Base-by-base conservation (phyloP, 2,888 invertebrate genomes). In the Crossocerus cetratus region DNA sequence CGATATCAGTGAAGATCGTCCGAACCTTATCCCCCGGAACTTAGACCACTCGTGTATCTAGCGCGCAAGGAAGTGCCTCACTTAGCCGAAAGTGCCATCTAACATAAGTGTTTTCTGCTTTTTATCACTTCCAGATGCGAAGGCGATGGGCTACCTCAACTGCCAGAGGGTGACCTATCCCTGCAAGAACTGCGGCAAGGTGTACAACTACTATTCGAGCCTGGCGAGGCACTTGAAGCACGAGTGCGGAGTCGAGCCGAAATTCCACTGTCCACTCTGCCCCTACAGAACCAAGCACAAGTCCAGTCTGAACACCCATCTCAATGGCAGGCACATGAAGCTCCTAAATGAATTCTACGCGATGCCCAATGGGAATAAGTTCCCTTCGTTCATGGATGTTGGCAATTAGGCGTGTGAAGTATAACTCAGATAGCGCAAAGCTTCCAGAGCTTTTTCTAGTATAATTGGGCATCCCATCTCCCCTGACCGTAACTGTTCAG, bases 181-280 rank as follows among this genome's bases (percentile, higher is more conserved):
- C 43, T 89, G 89, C 86, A 84, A 83, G 73, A 91, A 91, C 77
- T 92, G 92, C 77, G 92, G 92, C 73, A 92, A 92, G 78, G 88
- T 89, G 72, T 91, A 91, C 87, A 88, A 87, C 83, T 90, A 90
- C 81, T 86, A 89, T 69, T 89, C 90, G 69, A 90, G 90, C 71
- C 76, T 91, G 84, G 88, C 88, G 44, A 86, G 91, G 59, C 91
- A 91, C 69, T 76, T 90, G 76, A 90, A 90, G 77, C 91, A 91
- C 83, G 92, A 92, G 76, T 92, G 92, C 78, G 92, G 92, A 16
- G 91, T 92, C 70, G 91, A 91, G 67, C 91, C 92, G 11, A 90
- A 89, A 71, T 91, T 91, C 80, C 87, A 87, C 49, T 92, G 92
- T 80, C 88, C 90, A 0, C 78, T 91, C 63, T 92, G 92, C 77